Conservation (phyloP, 2,888 invertebrate genomes). For the Gerris lacustris region DNA sequence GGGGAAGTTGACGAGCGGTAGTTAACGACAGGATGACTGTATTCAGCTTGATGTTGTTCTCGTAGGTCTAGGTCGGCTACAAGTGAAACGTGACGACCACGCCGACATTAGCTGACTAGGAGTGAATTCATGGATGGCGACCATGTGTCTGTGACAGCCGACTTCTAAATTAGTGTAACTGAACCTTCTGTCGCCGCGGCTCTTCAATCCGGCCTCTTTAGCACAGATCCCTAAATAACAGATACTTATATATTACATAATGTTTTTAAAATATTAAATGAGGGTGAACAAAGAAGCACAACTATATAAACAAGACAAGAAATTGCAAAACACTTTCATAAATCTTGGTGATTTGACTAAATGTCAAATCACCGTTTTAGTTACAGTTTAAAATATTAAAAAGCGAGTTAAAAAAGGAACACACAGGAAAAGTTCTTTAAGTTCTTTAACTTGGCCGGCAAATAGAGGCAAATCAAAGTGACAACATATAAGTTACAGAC, state of each 20-base stretch:
- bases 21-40: too few species aligned
- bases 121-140: constrained; percentile 46
- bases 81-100: constrained; percentile 32
- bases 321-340: not conserved
- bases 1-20: too few species aligned
- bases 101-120: constrained; percentile 33
- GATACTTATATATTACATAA: not conserved
- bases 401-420: too few species aligned
- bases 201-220: constrained; percentile 44
- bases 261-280: not conserved
- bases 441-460: too few species aligned
- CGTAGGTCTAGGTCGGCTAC: constrained; percentile 21
- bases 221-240: constrained; percentile 47
- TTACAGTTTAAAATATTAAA: too few species aligned
- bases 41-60: not conserved
- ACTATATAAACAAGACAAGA: not conserved
- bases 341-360: too few species aligned
- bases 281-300: not conserved
- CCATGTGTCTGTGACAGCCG: constrained; percentile 42
- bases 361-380: too few species aligned
- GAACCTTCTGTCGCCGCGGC: constrained; percentile 54
- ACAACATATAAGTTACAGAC: too few species aligned
- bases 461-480: too few species aligned
- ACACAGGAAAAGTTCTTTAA: too few species aligned
- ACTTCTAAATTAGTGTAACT: constrained; percentile 41